These are phyloP conservation scores for Proterorhinus semilunaris DNA, from an alignment of 2,113 vertebrate genomes.

Conservation along the genomic window DNA sequence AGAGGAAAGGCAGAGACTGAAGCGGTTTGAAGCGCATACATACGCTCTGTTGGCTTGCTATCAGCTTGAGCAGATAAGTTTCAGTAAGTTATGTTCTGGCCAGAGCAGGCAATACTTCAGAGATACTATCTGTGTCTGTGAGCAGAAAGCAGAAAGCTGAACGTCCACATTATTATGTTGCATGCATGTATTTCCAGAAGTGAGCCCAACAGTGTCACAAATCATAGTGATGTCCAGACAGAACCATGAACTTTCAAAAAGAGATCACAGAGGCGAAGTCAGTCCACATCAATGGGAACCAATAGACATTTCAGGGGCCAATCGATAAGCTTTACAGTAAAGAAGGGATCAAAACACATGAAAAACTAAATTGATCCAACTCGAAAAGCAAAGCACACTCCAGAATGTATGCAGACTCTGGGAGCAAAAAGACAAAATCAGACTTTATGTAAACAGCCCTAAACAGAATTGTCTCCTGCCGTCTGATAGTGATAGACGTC, in stretches of 20 bases:
- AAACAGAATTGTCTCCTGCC: conserved; percentile 17
- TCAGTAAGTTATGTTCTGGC: conserved; percentile 70
- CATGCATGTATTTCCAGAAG: conserved; percentile 52
- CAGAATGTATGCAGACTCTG: conserved; percentile 18
- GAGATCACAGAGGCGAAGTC: conserved; percentile 9
- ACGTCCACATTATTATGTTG: conserved; percentile 56
- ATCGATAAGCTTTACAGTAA: too few relatives aligned
- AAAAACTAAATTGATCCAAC: not conserved
- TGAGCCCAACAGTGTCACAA: conserved; percentile 67
- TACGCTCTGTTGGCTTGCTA: conserved; percentile 58
- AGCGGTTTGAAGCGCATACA: conserved; percentile 27
- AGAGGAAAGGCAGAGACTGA: conserved; percentile 35
- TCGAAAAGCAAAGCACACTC: not conserved
- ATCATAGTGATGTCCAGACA: conserved; percentile 47
- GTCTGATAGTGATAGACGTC: conserved; percentile 35
- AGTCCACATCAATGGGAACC: too few relatives aligned
- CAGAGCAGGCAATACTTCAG: conserved; percentile 67
- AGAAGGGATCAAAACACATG: conserved; percentile 29
- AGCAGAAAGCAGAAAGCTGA: conserved; percentile 33
- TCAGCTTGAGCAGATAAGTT: conserved; percentile 55
- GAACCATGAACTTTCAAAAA: not conserved
- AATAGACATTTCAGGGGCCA: too few relatives aligned
- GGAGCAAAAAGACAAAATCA: conserved; percentile 20
- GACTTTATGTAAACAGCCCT: conserved; percentile 32
- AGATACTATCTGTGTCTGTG: conserved; percentile 72